phyloP scores from a whole-genome alignment of 2,888 invertebrate species.

The Sepiola atlantica region DNA sequence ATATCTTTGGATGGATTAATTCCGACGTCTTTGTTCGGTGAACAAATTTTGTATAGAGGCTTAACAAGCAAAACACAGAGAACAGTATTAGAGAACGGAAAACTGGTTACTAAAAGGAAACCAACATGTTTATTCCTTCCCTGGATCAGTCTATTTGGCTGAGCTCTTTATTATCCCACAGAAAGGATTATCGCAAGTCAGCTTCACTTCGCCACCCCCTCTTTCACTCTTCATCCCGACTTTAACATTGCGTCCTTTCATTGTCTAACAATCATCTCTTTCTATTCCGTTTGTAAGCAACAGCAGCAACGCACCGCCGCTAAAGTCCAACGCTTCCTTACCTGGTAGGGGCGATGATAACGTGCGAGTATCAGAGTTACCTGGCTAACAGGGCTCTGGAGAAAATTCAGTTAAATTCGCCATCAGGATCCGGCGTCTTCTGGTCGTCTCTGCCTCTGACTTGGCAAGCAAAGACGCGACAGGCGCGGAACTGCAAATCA shows the following conservation, averaged over 20 bases:
- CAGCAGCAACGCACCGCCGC: no score
- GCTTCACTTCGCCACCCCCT: background rate
- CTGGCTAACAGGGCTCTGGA: no score
- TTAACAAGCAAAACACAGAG: background rate
- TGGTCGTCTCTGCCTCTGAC: no score
- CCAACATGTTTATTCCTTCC: background rate
- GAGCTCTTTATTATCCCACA: background rate
- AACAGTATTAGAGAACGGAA: background rate
- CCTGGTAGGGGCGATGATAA: no score
- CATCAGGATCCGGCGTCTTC: no score
- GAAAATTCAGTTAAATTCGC: no score
- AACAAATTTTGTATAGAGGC: background rate
- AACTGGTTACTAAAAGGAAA: background rate
- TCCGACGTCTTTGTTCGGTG: background rate
- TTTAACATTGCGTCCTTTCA: background rate
- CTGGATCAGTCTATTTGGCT: background rate
- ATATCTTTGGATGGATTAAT: slow-evolving; percentile 12
- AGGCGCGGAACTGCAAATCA: no score
- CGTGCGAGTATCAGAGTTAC: no score
- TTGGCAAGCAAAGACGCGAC: no score
- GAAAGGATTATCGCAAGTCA: background rate
- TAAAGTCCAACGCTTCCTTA: no score
- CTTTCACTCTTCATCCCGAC: background rate
- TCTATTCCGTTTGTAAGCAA: background rate
- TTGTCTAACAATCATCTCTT: background rate